Conservation (phyloP, 2,888 invertebrate species). For the Drosophila dives region DNA sequence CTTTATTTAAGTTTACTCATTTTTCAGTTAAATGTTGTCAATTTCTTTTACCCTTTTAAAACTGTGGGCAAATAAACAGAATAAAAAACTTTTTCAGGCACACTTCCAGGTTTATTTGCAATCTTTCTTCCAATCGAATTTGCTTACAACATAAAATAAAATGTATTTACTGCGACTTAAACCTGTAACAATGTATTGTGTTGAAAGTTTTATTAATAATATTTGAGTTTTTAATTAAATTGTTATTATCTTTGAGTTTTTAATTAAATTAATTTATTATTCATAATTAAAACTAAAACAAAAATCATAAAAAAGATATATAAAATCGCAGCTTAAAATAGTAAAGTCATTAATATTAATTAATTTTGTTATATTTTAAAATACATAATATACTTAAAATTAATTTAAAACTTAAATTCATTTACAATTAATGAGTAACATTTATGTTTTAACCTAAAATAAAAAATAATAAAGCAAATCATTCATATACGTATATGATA, state of each 20-base stretch:
- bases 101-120: too few species aligned
- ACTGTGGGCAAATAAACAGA: background rate
- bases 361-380: too few species aligned
- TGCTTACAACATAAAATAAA: background rate
- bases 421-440: too few species aligned
- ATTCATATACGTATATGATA: too few species aligned
- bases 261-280: background rate
- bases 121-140: background rate
- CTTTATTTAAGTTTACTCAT: slow-evolving; percentile 24
- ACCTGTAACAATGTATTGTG: background rate
- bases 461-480: too few species aligned
- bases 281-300: background rate
- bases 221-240: background rate
- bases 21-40: slow-evolving; percentile 13
- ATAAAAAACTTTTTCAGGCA: background rate
- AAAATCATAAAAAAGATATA: too few species aligned
- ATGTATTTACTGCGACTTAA: background rate
- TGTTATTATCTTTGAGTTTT: background rate
- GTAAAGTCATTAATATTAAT: too few species aligned
- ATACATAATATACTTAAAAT: too few species aligned
- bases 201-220: background rate
- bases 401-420: too few species aligned
- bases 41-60: background rate
- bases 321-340: too few species aligned
- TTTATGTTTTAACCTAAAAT: too few species aligned